These are phyloP conservation scores for Premnoplex brunnescens DNA, from an alignment of 2,797 vertebrate genomes.

Conservation along the genomic window DNA sequence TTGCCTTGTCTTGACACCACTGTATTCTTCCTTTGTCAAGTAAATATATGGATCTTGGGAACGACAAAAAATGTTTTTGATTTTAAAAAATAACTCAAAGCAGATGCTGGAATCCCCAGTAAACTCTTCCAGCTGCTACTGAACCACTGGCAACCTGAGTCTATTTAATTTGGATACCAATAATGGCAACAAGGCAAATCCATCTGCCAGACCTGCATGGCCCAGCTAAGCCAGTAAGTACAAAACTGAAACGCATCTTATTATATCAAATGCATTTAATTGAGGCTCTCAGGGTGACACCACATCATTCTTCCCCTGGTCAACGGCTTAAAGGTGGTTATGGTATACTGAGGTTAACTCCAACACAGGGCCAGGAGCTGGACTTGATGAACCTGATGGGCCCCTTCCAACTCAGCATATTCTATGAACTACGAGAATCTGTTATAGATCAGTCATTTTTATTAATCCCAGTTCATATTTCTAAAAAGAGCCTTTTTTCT, in stretches of 20 bases:
- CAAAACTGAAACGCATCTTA: constrained; percentile 35
- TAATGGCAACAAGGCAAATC: constrained; percentile 61
- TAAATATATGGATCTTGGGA: constrained; percentile 37
- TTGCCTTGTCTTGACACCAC: constrained; percentile 1
- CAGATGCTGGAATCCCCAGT: constrained; percentile 66
- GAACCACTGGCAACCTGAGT: constrained; percentile 66
- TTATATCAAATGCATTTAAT: background rate
- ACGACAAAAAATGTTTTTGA: constrained; percentile 62
- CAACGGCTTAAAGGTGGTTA: constrained; percentile 23
- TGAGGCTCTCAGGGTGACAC: background rate
- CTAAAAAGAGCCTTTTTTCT: background rate
- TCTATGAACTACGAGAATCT: background rate
- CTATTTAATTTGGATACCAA: constrained; percentile 72
- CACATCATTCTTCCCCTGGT: background rate
- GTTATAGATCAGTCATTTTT: constrained; percentile 15
- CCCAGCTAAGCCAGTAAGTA: constrained; percentile 41
- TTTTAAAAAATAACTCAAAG: constrained; percentile 71
- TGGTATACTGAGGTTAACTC: constrained; percentile 36
- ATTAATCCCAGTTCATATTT: constrained; percentile 20
- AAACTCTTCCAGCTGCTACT: constrained; percentile 76
- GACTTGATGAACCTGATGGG: background rate
- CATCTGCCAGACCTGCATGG: constrained; percentile 51
- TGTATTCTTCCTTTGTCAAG: constrained; percentile 14
- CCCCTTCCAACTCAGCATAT: background rate
- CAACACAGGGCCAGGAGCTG: background rate